Base-by-base conservation (phyloP, 2,888 invertebrate species). In the Siphonodentalium dalli region DNA sequence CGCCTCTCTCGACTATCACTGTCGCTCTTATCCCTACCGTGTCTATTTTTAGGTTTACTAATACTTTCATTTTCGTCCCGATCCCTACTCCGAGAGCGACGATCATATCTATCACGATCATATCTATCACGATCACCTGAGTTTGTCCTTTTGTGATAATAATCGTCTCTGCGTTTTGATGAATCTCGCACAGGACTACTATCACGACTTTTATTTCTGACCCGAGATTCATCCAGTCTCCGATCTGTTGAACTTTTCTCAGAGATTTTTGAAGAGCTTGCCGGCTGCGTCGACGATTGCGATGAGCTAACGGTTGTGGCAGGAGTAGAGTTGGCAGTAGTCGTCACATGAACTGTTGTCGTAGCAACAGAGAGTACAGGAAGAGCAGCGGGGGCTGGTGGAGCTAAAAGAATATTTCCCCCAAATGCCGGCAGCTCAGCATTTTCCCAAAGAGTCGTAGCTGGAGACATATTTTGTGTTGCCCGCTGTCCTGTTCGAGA, bases 381-480 rank as follows among this genome's bases (percentile, higher is more conserved):
- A 18, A 43, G 28, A 24, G 44, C 34, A 8, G 33, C 37, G 29
- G 69, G 58, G 27, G 70, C 61, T 27, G 71, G 69, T 8, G 75
- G 72, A 9, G 71, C 69, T 42, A 74, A 56, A 3, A 72, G 52
- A 23, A 74, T 69, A 41, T 70, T 71, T 28, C 63, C 54, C 24
- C 65, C 50, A 8, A 54, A 63, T 31, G 60, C 69, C 51, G 73
- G 58, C 26, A 42, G 41, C 39, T 69, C 70, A 21, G 68, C 65
- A 41, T 71, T 69, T 45, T 75, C 76, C 74, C 76, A 75, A 31
- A 79, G 54, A 2, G 77, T 74, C 18, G 77, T 72, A 6, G 75
- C 75, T 7, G 78, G 78, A 1, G 78, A 77, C 56, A 76, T 66
- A 46, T 69, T 74, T 40, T 71, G 67, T 43, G 68, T 68, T 15